Base-by-base conservation (phyloP, 2,113 vertebrate species). In the Neotragus pygmaeus region DNA sequence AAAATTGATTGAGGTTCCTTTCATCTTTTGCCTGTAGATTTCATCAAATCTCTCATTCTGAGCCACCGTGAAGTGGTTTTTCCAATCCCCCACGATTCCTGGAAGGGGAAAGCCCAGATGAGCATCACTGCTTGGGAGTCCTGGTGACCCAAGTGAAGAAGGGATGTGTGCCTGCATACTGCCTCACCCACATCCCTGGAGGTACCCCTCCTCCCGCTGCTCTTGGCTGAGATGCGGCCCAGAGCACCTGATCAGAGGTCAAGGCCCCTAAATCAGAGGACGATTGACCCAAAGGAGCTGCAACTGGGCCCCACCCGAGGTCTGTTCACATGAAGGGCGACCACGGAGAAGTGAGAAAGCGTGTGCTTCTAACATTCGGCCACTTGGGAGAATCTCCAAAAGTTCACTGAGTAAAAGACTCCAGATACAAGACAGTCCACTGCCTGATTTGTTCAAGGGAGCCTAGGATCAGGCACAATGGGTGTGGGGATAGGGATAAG, bases 61-160 rank as follows among this genome's bases (percentile, higher is more conserved):
- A 95, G 99, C 98, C 21, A 99, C 98, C 3, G 99, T 99, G 98
- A 99, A 99, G 97, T 99, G 96, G 90, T 99, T 99, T 98, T 97
- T 99, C 99, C 99, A 99, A 82, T 99, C 99, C 1, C 99, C 99
- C 0, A 99, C 99, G 87, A 96, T 97, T 70, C 99, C 99, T 99
- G 92, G 23, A 90, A 73, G 95, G 93, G 2, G 16, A 58, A 85
- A 97, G 84, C n/a, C 21, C 43, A 97, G 25, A 81, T 0, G 10
- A 49, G 2, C 33, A 14, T 97, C 11, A 94, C 14, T 84, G 28
- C 62, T 4, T 21, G 45, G 90, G 17, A 86, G 15, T 17, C 12
- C 47, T 4, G 6, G 14, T 45, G 30, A 4, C 11, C 70, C 49
- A 21, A 51, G 3, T 13, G 7, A 51, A 70, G 17, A 43, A 36